phyloP scores from a whole-genome alignment of 2,797 vertebrate species.

The Scolopax rusticola region DNA sequence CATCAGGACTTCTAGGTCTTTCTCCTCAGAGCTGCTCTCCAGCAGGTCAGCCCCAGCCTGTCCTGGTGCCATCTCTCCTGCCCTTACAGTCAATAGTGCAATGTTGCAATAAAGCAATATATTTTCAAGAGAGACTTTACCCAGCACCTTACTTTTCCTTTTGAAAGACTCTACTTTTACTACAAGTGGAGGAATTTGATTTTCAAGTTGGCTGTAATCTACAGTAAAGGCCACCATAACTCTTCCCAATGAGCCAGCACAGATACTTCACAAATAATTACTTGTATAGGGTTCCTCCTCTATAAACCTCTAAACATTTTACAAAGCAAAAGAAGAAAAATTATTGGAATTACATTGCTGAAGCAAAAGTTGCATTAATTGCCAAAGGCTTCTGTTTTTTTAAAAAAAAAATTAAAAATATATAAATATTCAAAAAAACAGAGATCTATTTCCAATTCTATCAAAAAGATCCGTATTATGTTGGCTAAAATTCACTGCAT shows the following conservation, averaged over 20 bases:
- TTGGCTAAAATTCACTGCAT: not conserved
- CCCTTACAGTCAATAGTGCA: not conserved
- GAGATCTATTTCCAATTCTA: not conserved
- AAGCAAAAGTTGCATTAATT: not conserved
- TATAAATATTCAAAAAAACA: not conserved
- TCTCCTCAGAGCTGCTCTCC: too few species aligned
- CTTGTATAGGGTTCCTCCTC: not conserved
- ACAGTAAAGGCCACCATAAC: not conserved
- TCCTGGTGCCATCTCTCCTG: not conserved
- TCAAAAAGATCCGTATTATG: accelerated
- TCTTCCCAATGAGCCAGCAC: not conserved
- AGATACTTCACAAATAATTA: not conserved
- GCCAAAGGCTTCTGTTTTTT: not conserved
- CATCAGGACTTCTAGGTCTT: too few species aligned
- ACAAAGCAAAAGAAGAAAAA: not conserved
- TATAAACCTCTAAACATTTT: not conserved
- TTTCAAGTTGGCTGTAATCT: not conserved
- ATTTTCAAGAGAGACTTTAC: not conserved
- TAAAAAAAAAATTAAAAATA: not conserved
- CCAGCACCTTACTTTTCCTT: too few species aligned
- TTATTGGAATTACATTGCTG: not conserved
- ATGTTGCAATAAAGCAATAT: accelerated
- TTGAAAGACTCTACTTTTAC: not conserved
- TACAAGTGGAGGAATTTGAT: not conserved
- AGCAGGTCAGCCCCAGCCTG: too few species aligned